phyloP scores from a whole-genome alignment of 2,113 vertebrate genomes.

The Sphaerodactylus townsendi region DNA sequence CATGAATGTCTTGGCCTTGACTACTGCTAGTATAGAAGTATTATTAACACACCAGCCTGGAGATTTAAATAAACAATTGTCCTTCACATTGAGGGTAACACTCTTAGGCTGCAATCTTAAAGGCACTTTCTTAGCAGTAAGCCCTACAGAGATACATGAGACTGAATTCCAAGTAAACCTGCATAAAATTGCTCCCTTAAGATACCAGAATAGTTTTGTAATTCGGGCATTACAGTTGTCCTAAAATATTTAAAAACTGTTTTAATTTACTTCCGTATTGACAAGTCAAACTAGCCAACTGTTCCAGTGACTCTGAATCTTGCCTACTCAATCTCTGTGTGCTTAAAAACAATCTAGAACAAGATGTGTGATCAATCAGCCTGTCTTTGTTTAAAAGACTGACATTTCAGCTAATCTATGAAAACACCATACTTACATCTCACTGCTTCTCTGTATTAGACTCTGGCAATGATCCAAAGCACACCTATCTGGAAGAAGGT shows the following conservation, averaged over 20 bases:
- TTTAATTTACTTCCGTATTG: background rate
- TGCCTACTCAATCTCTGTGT: background rate
- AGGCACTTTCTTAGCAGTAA: too few species aligned
- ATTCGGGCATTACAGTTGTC: background rate
- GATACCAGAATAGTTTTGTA: background rate
- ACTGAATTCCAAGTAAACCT: too few species aligned
- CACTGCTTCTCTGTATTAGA: background rate
- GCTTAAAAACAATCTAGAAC: fast-evolving
- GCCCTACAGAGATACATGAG: too few species aligned
- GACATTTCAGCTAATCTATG: background rate
- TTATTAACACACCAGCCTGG: too few species aligned
- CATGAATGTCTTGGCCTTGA: background rate
- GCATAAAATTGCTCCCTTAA: too few species aligned
- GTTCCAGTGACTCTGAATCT: background rate
- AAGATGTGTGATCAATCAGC: background rate
- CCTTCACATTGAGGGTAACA: too few species aligned
- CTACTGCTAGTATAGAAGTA: background rate
- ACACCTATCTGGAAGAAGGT: background rate
- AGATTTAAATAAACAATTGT: too few species aligned
- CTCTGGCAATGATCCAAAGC: background rate
- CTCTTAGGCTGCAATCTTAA: too few species aligned
- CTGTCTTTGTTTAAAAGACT: fast-evolving
- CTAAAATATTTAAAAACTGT: background rate
- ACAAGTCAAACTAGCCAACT: background rate
- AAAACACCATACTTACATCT: background rate